Evolutionary conservation across 2,113 vertebrate genomes (phyloP).

Genomic region (Lanius collurio): DNA sequence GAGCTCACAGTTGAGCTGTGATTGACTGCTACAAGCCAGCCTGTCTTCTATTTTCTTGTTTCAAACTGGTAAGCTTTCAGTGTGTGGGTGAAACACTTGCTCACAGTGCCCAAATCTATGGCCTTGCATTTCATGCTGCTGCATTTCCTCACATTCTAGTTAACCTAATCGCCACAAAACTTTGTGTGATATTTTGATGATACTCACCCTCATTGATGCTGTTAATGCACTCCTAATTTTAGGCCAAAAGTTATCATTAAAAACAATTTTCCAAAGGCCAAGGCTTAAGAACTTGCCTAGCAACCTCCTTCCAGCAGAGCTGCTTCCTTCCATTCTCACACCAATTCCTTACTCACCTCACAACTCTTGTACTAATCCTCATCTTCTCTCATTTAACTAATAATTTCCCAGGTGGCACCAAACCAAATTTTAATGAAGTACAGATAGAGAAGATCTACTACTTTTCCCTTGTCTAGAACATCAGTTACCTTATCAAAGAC

Average conservation of each 20-base stretch:
- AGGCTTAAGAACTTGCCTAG: background rate
- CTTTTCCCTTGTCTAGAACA: conserved; percentile 60
- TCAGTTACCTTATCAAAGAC: conserved; percentile 66
- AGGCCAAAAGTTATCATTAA: background rate
- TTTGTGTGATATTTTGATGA: background rate
- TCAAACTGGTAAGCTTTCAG: background rate
- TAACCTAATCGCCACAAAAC: background rate
- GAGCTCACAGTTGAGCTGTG: background rate
- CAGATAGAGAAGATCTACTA: conserved; percentile 51
- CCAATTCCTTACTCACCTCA: background rate
- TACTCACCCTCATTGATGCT: background rate
- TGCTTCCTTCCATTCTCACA: background rate
- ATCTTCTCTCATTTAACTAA: conserved; percentile 53
- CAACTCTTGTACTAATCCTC: background rate
- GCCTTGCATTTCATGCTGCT: background rate
- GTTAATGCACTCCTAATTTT: background rate
- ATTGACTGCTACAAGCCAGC: background rate
- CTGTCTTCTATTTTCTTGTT: background rate
- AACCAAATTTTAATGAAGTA: conserved; percentile 52
- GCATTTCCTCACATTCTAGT: background rate
- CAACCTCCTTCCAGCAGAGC: background rate
- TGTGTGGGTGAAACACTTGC: background rate
- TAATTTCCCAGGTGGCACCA: conserved; percentile 57
- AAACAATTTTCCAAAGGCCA: background rate
- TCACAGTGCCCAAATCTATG: background rate